Evolutionary conservation across 2,888 invertebrate species (phyloP), one percentile per base, ranked within the genome.

Genomic region (Cheilosia vernalis): DNA sequence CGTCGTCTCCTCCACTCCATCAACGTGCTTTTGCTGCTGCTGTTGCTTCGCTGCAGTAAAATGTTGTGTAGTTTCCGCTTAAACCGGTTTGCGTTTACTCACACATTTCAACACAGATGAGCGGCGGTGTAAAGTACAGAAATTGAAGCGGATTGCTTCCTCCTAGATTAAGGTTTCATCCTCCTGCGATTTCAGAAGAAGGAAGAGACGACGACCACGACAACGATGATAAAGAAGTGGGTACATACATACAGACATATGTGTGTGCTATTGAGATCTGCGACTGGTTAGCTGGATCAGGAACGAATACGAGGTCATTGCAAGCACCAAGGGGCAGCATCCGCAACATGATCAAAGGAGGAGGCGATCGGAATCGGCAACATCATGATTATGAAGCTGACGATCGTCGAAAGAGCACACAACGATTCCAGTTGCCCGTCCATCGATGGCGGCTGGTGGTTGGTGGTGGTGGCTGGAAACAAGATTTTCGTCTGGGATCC

Each of bases 51-150:
- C 88, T 88, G 89, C 88, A 88, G 76, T 90, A 88, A 90, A 90
- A 89, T 89, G 90, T 89, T 89, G 90, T 91, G 90, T 90, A 91
- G 91, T 92, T 92, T 92, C 92, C 92, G 92, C 90, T 92, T 89
- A 90, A 91, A 92, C 92, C 91, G 92, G 92, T 92, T 92, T 89
- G 15, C 4, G 88, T 89, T 87, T 87, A 72, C 83, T 76, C 74
- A 61, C 56, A 82, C 86, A 78, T 64, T 82, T 67, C 55, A 70
- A 85, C 27, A 76, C 84, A 80, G 80, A 80, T 81, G 70, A 64
- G 81, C 80, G 55, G 74, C 80, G n/a, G 63, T 64, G 56, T 81
- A 58, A 77, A 72, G 81, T 85, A 81, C 66, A 81, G 47, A 77
- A 61, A 76, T 66, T 77, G 70, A 81, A 85, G 76, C 81, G 70